Percentiles rank a stretch among this genome's conserved stretches.
phyloP scores from a whole-genome alignment of 2,113 vertebrate genomes.

The Calidris pugnax region DNA sequence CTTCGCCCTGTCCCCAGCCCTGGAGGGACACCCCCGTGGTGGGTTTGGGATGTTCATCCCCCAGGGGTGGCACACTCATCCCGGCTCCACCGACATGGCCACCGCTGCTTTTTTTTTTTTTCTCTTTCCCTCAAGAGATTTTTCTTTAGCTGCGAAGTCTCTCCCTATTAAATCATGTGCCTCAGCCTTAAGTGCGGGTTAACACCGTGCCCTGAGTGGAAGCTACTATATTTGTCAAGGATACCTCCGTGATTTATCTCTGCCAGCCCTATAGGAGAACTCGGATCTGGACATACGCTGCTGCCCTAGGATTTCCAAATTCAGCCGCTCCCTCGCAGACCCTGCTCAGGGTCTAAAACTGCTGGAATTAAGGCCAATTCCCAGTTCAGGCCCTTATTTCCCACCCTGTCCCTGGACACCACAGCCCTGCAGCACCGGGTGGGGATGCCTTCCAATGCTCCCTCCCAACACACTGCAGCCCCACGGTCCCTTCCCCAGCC shows the following conservation, averaged over 20 bases:
- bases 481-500: rapidly evolving
- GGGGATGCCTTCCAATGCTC: not conserved
- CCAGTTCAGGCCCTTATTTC: not conserved
- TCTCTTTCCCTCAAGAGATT: not conserved
- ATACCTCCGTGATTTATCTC: constrained; percentile 23
- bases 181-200: constrained; percentile 64
- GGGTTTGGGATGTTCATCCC: not conserved
- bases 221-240: constrained; percentile 54
- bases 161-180: constrained; percentile 50
- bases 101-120: not conserved
- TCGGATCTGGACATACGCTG: not conserved
- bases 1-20: not conserved
- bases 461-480: rapidly evolving
- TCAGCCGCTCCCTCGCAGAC: not conserved
- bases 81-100: not conserved
- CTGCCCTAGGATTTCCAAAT: not conserved
- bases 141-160: constrained; percentile 26
- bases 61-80: not conserved
- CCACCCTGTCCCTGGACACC: rapidly evolving
- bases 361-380: not conserved
- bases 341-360: rapidly evolving
- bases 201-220: constrained; percentile 43
- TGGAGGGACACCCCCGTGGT: rapidly evolving
- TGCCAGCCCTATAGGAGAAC: not conserved
- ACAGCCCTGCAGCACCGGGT: not conserved